Percentiles rank a stretch among this genome's conserved stretches.
Evolutionary conservation across 92 coral and sea anemone genomes (phyloP).

Genomic region (Galaxea fascicularis): DNA sequence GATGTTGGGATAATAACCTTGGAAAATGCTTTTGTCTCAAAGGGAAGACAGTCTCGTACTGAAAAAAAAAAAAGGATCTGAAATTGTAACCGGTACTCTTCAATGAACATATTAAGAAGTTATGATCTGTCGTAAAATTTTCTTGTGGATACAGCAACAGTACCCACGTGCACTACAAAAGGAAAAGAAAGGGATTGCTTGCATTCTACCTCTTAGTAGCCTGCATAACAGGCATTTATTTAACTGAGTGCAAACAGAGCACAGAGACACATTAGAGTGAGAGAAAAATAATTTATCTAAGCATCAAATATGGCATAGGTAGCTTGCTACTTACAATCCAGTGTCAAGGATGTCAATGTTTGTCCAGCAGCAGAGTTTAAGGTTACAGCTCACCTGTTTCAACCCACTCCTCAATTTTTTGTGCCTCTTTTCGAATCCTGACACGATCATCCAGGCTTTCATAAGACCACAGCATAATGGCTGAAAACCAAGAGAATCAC

Average conservation of each 20-base stretch:
- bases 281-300: no score
- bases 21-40: constrained; percentile 49
- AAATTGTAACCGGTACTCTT: no score
- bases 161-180: no score
- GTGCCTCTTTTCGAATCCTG: constrained; percentile 59
- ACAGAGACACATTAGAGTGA: no score
- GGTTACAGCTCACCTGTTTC: constrained; percentile 74
- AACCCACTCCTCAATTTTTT: constrained; percentile 81
- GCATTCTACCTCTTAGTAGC: no score
- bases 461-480: constrained; percentile 77
- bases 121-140: no score
- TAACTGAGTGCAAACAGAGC: neutral
- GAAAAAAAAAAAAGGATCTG: constrained; percentile 17
- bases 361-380: neutral
- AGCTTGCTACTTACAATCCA: no score
- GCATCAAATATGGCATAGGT: no score
- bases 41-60: constrained; percentile 86
- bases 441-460: constrained; percentile 83
- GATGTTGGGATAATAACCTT: constrained; percentile 87
- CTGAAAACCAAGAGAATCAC: constrained; percentile 3
- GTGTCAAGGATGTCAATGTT: no score
- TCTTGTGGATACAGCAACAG: no score
- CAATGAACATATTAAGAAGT: no score
- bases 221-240: no score
- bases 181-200: neutral